Base-by-base conservation (phyloP, 2,797 vertebrate genomes). In the Buphagus erythrorhynchus region DNA sequence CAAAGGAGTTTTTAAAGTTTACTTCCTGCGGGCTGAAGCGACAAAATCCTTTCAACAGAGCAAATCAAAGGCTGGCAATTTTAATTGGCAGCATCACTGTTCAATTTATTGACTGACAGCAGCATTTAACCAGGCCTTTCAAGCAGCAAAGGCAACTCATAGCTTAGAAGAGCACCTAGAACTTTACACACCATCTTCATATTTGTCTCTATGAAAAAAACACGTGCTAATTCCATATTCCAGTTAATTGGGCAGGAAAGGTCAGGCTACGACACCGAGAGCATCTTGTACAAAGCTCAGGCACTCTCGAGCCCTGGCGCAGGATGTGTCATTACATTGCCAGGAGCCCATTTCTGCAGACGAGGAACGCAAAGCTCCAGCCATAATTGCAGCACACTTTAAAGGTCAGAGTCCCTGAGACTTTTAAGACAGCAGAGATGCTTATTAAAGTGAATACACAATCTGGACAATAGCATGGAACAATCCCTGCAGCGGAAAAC, bases 341-440 rank as follows among this genome's bases (percentile, higher is more conserved):
- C 97, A 96, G 97, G 98, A 97, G 94, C 97, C 90, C 96, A 76
- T 58, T 95, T 96, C 95, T 74, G 52, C 95, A 91, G 82, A 95
- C 38, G 35, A 97, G 96, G 97, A 98, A 98, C 90, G 97, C 75
- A 76, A 88, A 96, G 94, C 91, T 52, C 93, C 48, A 51, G 69
- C 87, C 90, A 35, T 98, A 98, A 98, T 93, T 98, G 97, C 75
- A 77, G 95, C 93, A 66, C 59, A 38, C 92, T 90, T 90, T 91
- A 98, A 98, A 98, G 98, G 98, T 98, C 98, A 98, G 65, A 96
- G 93, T 90, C 83, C 92, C 95, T 31, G 55, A 85, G 97, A 86
- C 96, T 95, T 93, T 93, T 43, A 68, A 71, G 78, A 77, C 57
- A 57, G 88, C 75, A 51, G 69, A 90, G 89, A 93, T n/a, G 86